These are phyloP conservation scores for Theretra japonica DNA, from an alignment of 2,888 invertebrate species.

Conservation along the genomic window DNA sequence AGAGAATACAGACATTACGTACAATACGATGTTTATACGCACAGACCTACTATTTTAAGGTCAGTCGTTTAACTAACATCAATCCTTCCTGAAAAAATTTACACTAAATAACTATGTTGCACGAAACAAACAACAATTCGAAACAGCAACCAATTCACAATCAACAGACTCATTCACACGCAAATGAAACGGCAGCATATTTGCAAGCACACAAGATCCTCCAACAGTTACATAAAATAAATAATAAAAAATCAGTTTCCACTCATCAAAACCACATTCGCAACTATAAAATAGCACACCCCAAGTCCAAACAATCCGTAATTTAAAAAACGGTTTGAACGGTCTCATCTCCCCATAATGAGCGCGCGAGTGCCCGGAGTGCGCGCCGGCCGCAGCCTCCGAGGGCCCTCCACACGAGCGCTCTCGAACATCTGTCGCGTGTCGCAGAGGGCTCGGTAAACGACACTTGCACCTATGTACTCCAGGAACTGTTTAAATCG, in stretches of 20 bases:
- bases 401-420: constrained; percentile 63
- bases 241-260: neutral
- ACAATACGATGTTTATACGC: no score
- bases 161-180: no score
- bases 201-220: neutral
- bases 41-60: no score
- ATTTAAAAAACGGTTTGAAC: constrained; percentile 5
- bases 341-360: constrained; percentile 22
- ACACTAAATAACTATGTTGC: no score
- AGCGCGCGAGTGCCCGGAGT: constrained; percentile 23
- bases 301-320: neutral
- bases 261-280: no score
- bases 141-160: no score
- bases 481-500: constrained; percentile 1
- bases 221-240: neutral
- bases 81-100: no score
- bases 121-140: no score
- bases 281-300: neutral
- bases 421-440: constrained; percentile 74
- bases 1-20: no score
- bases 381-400: constrained; percentile 49
- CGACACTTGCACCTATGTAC: constrained; percentile 33
- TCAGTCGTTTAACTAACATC: no score
- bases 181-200: no score
- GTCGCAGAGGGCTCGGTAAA: constrained; percentile 47